Conservation (phyloP, 2,888 invertebrate species). For the Chironomus riparius region DNA sequence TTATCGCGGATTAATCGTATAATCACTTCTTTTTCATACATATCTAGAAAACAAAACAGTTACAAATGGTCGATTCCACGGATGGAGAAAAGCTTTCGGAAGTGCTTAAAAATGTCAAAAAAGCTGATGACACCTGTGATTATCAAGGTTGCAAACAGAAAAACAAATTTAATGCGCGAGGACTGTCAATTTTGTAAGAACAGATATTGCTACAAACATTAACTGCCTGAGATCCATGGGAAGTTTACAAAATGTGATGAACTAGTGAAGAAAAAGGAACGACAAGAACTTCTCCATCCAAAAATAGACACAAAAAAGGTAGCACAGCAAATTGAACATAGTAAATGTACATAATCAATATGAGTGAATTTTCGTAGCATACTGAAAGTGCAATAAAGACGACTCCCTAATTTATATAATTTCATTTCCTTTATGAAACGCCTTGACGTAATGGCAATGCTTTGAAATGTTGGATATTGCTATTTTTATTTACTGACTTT, state of each 20-base stretch:
- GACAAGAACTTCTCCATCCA: slow-evolving; percentile 47
- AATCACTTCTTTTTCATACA: neutral
- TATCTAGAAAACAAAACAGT: slow-evolving; percentile 14
- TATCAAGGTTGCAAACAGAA: slow-evolving; percentile 46
- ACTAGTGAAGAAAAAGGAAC: slow-evolving; percentile 48
- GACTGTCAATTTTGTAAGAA: slow-evolving; percentile 46
- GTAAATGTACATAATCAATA: slow-evolving; percentile 31
- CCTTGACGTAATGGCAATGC: too few species aligned
- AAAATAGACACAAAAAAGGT: slow-evolving; percentile 40
- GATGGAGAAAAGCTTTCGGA: slow-evolving; percentile 45
- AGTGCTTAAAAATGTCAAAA: slow-evolving; percentile 49
- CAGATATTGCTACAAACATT: slow-evolving; percentile 55
- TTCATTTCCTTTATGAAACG: too few species aligned
- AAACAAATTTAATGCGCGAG: slow-evolving; percentile 42
- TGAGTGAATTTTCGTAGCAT: too few species aligned
- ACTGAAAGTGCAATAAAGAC: too few species aligned
- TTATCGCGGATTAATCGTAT: neutral
- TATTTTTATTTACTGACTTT: too few species aligned
- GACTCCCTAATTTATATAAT: too few species aligned
- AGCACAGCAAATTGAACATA: slow-evolving; percentile 47
- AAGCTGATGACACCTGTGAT: slow-evolving; percentile 49
- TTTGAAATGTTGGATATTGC: too few species aligned
- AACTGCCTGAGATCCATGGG: slow-evolving; percentile 59
- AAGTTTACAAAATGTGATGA: slow-evolving; percentile 45
- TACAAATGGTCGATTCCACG: slow-evolving; percentile 33